phyloP scores from a whole-genome alignment of 2,797 vertebrate genomes.

The Poecilia wingei region DNA sequence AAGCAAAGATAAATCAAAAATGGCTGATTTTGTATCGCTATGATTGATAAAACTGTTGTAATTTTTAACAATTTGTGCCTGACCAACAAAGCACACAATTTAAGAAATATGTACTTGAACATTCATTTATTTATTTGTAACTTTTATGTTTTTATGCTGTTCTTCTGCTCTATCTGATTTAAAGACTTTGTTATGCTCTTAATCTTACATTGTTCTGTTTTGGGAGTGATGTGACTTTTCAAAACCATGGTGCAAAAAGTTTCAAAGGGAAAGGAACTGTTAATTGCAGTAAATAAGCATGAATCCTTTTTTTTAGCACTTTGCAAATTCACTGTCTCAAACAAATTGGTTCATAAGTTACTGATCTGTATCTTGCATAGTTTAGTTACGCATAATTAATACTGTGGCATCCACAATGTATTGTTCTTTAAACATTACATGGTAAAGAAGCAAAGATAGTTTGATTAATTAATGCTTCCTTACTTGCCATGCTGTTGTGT shows the following conservation, averaged over 20 bases:
- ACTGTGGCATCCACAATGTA: neutral
- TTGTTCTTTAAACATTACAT: neutral
- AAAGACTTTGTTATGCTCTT: neutral
- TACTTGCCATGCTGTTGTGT: slow-evolving; percentile 21
- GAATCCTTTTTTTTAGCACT: neutral
- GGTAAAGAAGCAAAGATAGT: neutral
- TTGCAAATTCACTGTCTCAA: neutral
- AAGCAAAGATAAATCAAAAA: neutral
- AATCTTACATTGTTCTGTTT: neutral
- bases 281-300: neutral
- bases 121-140: neutral
- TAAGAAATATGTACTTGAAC: neutral
- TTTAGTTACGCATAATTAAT: neutral
- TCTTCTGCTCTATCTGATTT: neutral
- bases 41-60: neutral
- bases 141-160: neutral
- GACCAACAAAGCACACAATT: neutral
- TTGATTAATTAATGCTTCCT: neutral
- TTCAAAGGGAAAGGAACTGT: neutral
- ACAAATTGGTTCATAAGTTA: neutral
- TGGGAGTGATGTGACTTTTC: neutral
- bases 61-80: neutral
- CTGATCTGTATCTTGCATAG: neutral
- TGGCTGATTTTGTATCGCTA: neutral
- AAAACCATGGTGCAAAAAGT: neutral